phyloP scores from a whole-genome alignment of 1,140 invertebrate species.

The Archegozetes longisetosus region DNA sequence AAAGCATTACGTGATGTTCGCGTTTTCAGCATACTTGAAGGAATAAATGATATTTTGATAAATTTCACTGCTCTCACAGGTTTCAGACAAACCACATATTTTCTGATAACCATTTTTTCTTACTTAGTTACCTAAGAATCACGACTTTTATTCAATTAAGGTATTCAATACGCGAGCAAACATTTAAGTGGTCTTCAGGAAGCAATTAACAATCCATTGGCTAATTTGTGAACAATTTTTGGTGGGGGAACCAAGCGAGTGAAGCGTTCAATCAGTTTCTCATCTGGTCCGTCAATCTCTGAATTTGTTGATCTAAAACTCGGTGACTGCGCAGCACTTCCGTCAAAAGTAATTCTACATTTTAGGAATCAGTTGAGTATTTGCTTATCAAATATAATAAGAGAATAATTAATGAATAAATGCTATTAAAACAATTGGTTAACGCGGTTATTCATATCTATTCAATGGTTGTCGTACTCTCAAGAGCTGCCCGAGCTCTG shows the following conservation, averaged over 20 bases:
- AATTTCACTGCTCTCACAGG: slow-evolving; percentile 93
- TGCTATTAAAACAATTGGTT: slow-evolving; percentile 55
- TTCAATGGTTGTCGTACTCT: slow-evolving; percentile 55
- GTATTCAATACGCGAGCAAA: slow-evolving; percentile 35
- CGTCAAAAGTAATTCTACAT: slow-evolving; percentile 42
- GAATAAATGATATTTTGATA: slow-evolving; percentile 94
- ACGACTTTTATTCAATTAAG: no score
- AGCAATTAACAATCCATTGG: slow-evolving; percentile 34
- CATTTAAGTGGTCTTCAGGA: slow-evolving; percentile 34
- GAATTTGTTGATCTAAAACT: slow-evolving; percentile 45
- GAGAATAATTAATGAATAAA: slow-evolving; percentile 62
- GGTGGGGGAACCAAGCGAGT: slow-evolving; percentile 68
- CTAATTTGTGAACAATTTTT: slow-evolving; percentile 39
- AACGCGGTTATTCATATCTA: slow-evolving; percentile 61
- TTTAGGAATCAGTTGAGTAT: slow-evolving; percentile 73
- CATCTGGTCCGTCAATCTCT: slow-evolving; percentile 36
- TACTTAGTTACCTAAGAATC: background rate
- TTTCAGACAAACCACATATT: slow-evolving; percentile 23
- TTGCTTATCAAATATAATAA: slow-evolving; percentile 74
- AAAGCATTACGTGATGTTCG: slow-evolving; percentile 79
- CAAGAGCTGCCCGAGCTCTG: slow-evolving; percentile 55
- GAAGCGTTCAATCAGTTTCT: slow-evolving; percentile 55
- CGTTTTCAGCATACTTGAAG: slow-evolving; percentile 98
- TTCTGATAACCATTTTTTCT: background rate
- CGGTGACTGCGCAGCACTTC: slow-evolving; percentile 42